Conservation (phyloP, 2,797 vertebrate genomes). For the Psittacula derbiana region DNA sequence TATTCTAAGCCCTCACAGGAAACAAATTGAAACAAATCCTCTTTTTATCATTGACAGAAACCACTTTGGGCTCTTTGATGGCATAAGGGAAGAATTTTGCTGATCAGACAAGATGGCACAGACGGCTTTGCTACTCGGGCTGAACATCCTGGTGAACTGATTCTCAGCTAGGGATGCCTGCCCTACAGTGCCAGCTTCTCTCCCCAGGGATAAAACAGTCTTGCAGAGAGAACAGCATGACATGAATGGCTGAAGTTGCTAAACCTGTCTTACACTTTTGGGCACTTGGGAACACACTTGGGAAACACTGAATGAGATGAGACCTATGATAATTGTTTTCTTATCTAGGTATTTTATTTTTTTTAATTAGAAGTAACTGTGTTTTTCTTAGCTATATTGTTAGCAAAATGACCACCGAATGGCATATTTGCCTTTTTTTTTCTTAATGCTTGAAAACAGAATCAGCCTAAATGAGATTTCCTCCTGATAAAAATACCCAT, state of each 20-base stretch:
- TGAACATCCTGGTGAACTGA: neutral
- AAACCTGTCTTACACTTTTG: neutral
- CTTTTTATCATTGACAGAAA: neutral
- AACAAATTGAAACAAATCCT: neutral
- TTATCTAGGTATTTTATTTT: neutral
- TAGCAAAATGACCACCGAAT: neutral
- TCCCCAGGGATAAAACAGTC: neutral
- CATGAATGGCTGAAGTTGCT: conserved; percentile 8
- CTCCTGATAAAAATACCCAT: neutral
- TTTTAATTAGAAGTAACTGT: neutral
- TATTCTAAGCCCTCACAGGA: neutral
- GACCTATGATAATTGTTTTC: neutral
- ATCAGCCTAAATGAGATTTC: neutral
- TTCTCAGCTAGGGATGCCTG: neutral
- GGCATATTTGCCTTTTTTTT: neutral
- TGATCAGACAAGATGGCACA: neutral
- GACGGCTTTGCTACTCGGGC: neutral
- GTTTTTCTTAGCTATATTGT: neutral
- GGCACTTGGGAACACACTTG: neutral
- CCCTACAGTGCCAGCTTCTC: neutral
- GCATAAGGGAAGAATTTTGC: neutral
- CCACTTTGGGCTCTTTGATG: neutral
- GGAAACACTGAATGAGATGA: conserved; percentile 20
- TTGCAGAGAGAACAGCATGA: neutral
- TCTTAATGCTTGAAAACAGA: neutral